Percentiles rank a stretch among this genome's conserved stretches.
phyloP scores from a whole-genome alignment of 2,113 vertebrate genomes.

The Odobenus rosmarus region DNA sequence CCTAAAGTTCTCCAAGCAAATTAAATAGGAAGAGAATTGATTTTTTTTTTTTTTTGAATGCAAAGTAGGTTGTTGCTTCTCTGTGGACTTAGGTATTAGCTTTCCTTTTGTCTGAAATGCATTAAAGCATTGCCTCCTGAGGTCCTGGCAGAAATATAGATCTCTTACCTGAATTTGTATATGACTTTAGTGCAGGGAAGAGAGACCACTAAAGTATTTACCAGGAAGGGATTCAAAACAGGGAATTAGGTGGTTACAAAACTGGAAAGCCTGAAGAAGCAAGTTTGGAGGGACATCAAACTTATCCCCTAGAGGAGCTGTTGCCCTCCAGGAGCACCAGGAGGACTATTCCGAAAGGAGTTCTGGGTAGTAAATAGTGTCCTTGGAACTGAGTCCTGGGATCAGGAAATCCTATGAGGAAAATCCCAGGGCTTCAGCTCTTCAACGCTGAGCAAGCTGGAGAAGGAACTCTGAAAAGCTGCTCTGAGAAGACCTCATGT shows the following conservation, averaged over 20 bases:
- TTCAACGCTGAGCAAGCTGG: neutral
- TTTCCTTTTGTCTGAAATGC: neutral
- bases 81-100: neutral
- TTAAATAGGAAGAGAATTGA: neutral
- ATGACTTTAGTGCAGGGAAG: neutral
- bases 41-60: neutral
- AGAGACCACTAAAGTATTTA: neutral
- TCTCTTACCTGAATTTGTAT: neutral
- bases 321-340: accelerated
- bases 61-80: neutral
- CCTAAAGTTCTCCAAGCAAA: neutral
- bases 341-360: neutral
- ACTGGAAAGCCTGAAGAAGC: neutral
- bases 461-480: neutral
- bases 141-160: neutral
- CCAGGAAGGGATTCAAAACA: neutral
- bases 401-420: neutral
- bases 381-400: neutral
- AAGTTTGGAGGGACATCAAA: neutral
- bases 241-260: neutral
- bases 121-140: neutral
- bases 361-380: neutral
- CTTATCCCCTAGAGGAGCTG: neutral
- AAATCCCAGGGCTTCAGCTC: neutral
- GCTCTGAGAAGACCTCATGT: neutral